Evolutionary conservation across 2,797 vertebrate genomes (phyloP).

Genomic region (Neostethus bicornis): DNA sequence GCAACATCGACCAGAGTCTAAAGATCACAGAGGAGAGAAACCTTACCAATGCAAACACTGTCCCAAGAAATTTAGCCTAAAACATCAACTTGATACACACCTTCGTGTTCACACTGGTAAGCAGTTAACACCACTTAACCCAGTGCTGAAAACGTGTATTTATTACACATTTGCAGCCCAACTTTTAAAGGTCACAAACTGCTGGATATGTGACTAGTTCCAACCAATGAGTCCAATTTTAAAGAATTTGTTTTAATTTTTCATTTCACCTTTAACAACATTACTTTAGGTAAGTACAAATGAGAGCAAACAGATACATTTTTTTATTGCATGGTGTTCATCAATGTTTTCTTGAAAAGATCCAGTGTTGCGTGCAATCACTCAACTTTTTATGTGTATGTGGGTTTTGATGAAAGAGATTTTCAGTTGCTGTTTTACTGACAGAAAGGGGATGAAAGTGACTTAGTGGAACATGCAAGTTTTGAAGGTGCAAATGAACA

Average conservation of each 20-base stretch:
- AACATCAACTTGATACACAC: slow-evolving; percentile 88
- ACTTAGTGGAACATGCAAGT: slow-evolving; percentile 5
- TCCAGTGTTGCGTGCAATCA: background rate
- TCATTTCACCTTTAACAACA: too few species aligned
- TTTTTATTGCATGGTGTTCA: too few species aligned
- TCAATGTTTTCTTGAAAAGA: too few species aligned
- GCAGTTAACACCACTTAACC: background rate
- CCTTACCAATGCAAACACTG: slow-evolving; percentile 82
- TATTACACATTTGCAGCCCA: background rate
- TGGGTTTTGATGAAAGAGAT: background rate
- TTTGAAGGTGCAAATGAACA: slow-evolving; percentile 10
- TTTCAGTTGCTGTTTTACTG: background rate
- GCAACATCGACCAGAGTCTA: slow-evolving; percentile 55
- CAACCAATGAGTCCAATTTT: too few species aligned
- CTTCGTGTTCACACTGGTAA: slow-evolving; percentile 87
- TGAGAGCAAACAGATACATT: too few species aligned
- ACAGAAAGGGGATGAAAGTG: slow-evolving; percentile 4
- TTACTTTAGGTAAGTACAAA: too few species aligned
- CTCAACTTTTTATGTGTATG: background rate
- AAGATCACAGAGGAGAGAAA: slow-evolving; percentile 70
- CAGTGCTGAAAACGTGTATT: background rate
- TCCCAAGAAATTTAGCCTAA: slow-evolving; percentile 86
- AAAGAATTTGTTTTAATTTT: too few species aligned
- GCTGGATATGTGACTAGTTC: too few species aligned
- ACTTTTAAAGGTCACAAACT: background rate